phyloP scores from a whole-genome alignment of 2,113 vertebrate species.

The Bufo gargarizans region DNA sequence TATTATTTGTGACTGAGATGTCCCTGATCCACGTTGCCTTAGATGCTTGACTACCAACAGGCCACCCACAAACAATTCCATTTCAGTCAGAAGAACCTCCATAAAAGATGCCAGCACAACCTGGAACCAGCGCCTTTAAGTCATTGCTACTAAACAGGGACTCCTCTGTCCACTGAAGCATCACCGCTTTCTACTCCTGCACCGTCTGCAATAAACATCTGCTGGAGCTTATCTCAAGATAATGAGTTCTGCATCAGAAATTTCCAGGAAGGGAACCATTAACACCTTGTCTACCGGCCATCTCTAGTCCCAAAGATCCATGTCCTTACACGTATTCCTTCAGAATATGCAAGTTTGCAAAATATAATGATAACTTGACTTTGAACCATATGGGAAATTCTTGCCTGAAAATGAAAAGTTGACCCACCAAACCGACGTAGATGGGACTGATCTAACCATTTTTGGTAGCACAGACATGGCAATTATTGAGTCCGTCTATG shows the following conservation, averaged over 20 bases:
- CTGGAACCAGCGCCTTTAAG: neutral
- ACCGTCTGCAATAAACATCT: conserved; percentile 25
- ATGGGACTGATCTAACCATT: no score
- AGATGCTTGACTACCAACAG: no score
- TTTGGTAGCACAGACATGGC: no score
- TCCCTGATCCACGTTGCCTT: no score
- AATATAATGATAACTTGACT: no score
- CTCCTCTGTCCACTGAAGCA: neutral
- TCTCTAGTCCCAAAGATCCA: neutral
- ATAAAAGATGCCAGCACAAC: neutral
- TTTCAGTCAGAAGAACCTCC: neutral
- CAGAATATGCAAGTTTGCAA: no score
- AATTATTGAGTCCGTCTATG: no score
- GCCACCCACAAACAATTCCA: no score
- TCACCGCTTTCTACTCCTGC: neutral
- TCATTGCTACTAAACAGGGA: neutral
- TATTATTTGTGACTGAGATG: no score
- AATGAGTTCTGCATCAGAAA: conserved; percentile 34
- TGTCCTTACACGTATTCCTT: neutral
- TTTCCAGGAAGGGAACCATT: neutral
- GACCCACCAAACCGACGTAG: no score
- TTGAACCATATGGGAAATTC: no score
- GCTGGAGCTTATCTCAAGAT: conserved; percentile 3
- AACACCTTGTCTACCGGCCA: neutral
- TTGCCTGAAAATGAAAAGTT: no score